Percentiles rank a stretch among this genome's conserved stretches.
These are phyloP conservation scores for Drosophila murphyi DNA, from an alignment of 1,140 invertebrate genomes.

Conservation along the genomic window DNA sequence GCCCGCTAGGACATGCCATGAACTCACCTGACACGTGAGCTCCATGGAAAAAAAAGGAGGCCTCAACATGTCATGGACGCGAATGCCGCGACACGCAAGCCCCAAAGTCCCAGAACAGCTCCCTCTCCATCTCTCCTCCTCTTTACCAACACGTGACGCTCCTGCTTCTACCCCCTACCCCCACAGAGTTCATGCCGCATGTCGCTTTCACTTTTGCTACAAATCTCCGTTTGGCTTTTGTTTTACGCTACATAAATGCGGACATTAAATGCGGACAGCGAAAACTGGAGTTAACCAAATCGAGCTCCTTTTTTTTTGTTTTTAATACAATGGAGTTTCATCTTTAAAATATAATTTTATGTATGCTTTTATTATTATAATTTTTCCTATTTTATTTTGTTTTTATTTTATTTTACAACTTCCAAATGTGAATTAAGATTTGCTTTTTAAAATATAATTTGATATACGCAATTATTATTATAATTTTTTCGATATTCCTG, in stretches of 20 bases:
- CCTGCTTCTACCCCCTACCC: background rate
- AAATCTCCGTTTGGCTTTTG: slow-evolving; percentile 41
- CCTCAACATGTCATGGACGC: slow-evolving; percentile 75
- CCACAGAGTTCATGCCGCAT: background rate
- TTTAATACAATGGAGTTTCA: too few relatives aligned
- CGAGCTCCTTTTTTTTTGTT: too few relatives aligned
- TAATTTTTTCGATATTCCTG: too few relatives aligned
- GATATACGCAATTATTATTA: too few relatives aligned
- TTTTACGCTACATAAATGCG: slow-evolving; percentile 50
- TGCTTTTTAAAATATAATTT: too few relatives aligned
- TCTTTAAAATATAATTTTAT: too few relatives aligned
- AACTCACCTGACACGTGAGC: slow-evolving; percentile 72
- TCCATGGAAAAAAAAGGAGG: slow-evolving; percentile 47
- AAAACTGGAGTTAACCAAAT: background rate
- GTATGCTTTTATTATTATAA: too few relatives aligned
- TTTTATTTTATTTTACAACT: too few relatives aligned
- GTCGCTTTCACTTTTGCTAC: slow-evolving; percentile 57
- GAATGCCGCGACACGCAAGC: slow-evolving; percentile 66
- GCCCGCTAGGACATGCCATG: slow-evolving; percentile 7
- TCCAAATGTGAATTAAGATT: too few relatives aligned
- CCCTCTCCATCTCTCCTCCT: background rate
- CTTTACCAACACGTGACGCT: background rate
- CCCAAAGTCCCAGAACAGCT: slow-evolving; percentile 18
- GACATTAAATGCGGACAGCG: slow-evolving; percentile 57
- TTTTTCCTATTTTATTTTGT: too few relatives aligned